phyloP scores from a whole-genome alignment of 1,140 invertebrate species.

The Rhopalosiphum padi region DNA sequence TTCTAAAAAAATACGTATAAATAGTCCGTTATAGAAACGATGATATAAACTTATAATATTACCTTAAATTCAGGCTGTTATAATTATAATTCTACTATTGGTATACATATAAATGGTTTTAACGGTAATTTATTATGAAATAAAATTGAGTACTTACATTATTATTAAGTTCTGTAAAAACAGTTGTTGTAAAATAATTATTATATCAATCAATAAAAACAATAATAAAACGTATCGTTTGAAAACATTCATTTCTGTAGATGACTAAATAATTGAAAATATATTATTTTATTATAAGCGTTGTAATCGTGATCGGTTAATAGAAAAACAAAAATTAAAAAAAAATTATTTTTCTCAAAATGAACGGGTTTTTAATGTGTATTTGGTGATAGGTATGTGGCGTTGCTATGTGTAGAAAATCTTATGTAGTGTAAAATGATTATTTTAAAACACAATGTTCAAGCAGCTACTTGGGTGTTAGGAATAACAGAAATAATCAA shows the following conservation, averaged over 20 bases:
- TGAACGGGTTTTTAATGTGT: not conserved
- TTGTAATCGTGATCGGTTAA: not conserved
- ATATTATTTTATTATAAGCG: not conserved
- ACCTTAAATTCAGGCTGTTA: not conserved
- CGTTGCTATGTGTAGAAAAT: not conserved
- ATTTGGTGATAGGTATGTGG: not conserved
- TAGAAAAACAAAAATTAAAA: not conserved
- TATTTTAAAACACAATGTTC: not conserved
- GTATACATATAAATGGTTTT: not conserved
- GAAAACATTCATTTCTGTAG: not conserved
- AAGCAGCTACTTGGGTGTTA: not conserved
- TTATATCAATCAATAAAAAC: conserved; percentile 17
- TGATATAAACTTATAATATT: not conserved
- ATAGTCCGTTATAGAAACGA: not conserved
- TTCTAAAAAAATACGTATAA: not conserved
- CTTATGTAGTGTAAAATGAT: not conserved
- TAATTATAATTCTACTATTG: not conserved
- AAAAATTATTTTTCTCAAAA: not conserved
- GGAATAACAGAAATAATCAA: not conserved
- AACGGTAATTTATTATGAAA: not conserved
- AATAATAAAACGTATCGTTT: not conserved
- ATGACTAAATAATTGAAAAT: not conserved
- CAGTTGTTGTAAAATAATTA: not conserved
- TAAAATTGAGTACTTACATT: not conserved
- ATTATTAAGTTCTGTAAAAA: not conserved